These are phyloP conservation scores for Astatoreochromis straeleni DNA, from an alignment of 2,113 vertebrate genomes.

Conservation along the genomic window DNA sequence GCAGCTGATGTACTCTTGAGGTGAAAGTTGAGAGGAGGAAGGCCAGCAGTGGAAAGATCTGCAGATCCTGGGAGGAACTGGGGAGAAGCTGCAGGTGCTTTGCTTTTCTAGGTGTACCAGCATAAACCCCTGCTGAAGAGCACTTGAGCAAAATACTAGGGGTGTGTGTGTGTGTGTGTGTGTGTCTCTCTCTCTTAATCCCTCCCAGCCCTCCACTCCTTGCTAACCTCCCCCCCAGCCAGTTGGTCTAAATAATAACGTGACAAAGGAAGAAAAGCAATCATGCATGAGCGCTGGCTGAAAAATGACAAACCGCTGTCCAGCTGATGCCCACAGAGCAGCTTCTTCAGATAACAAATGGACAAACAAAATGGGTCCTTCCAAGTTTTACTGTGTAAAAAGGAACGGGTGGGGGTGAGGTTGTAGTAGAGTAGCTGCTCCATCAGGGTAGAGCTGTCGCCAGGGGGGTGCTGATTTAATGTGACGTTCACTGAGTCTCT, in stretches of 20 bases:
- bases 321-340: slow-evolving; percentile 19
- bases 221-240: not conserved
- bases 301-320: slow-evolving; percentile 1
- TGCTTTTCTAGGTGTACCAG: not conserved
- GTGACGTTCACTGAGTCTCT: not conserved
- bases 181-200: not conserved
- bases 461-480: not conserved
- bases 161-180: not conserved
- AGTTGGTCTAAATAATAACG: not conserved
- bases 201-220: not conserved
- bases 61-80: not conserved
- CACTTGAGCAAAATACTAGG: not conserved
- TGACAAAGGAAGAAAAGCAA: not conserved
- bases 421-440: not conserved
- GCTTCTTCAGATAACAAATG: slow-evolving; percentile 17
- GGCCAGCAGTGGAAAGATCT: not conserved
- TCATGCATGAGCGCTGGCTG: not conserved
- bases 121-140: not conserved
- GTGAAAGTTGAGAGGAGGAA: not conserved
- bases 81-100: not conserved
- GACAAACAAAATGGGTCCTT: slow-evolving; percentile 22
- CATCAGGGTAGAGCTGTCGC: not conserved
- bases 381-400: not conserved
- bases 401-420: not conserved
- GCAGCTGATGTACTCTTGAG: not conserved